A percentile compares a stretch with the other conserved stretches of the same genome.
Evolutionary conservation across 2,113 vertebrate genomes (phyloP).

Genomic region (Ariopsis seemanni): DNA sequence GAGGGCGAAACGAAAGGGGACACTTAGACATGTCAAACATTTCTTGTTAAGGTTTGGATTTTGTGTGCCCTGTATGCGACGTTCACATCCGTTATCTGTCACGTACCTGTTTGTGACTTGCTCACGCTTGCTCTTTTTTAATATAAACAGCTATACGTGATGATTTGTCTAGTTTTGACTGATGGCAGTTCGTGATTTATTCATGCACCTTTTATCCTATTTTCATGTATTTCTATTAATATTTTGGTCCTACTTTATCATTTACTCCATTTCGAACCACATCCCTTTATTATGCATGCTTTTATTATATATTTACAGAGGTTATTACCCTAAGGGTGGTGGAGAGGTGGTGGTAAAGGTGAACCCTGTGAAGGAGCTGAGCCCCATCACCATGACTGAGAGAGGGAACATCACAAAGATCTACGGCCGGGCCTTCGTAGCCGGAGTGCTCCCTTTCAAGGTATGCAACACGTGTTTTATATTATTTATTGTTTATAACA

Average conservation of each 20-base stretch:
- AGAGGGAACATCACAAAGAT: conserved; percentile 92
- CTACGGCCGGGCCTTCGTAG: conserved; percentile 89
- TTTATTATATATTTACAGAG: conserved; percentile 71
- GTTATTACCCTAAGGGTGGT: conserved; percentile 94
- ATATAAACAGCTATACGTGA: neutral
- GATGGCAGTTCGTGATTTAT: neutral
- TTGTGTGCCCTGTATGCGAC: too few relatives aligned
- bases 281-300: too few relatives aligned
- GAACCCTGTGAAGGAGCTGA: conserved; percentile 85
- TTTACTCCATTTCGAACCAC: neutral
- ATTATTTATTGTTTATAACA: neutral
- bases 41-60: too few relatives aligned
- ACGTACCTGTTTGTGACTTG: too few relatives aligned
- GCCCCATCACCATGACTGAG: conserved; percentile 83
- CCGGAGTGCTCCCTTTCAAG: conserved; percentile 90
- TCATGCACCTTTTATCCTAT: neutral
- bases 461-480: conserved; percentile 62
- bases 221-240: neutral
- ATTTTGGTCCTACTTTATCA: too few relatives aligned
- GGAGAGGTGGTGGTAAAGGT: conserved; percentile 84
- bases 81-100: too few relatives aligned
- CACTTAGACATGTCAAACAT: too few relatives aligned
- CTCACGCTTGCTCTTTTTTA: too few relatives aligned
- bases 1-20: too few relatives aligned
- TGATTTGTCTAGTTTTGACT: neutral